Base-by-base conservation (phyloP, 2,888 invertebrate genomes). In the Ceramica pisi region DNA sequence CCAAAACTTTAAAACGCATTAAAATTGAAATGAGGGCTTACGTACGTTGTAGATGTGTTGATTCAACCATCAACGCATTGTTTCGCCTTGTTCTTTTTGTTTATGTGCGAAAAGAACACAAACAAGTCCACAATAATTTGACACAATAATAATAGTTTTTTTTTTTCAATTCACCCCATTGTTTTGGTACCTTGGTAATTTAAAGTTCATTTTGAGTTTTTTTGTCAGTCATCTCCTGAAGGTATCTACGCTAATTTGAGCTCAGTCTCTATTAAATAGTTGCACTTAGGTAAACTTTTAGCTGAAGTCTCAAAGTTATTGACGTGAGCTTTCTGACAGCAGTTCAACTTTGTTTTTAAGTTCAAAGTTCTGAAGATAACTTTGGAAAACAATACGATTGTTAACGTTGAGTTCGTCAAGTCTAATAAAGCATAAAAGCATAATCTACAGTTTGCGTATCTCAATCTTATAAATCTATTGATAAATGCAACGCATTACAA, bases 251-350 rank as follows among this genome's bases (percentile, higher is more conserved):
- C 10, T 12, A 44, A 57, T 66, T 57, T 51, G 21, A 10, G 19
- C 19, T 65, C 35, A 61, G 50, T 23, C 21, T 71, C 55, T 38
- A 14, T 26, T 16, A 51, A 50, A 46, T 61, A 61, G 26, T 16
- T 48, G 62, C 48, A 71, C 50, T 64, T 46, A 21, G n/a, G 50
- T 8, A 57, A 0, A 21, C 38, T 50, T 19, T 60, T 41, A 21
- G 10, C n/a, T 46, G 2, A n/a, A 62, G 16, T 46, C 46, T 71
- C 14, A 59, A 59, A 56, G 61, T 57, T 31, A 41, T 21, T 60
- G 50, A 35, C 8, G 56, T 12, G 48, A 74, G 12, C 50, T n/a
- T 70, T 63, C 70, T 63, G 71, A 70, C 31, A 75, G 14, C 21
- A 50, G 35, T n/a, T 21, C 4, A 56, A 68, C 60, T 60, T 56